phyloP scores from a whole-genome alignment of 2,888 invertebrate species.

The Crocallis elinguaria region DNA sequence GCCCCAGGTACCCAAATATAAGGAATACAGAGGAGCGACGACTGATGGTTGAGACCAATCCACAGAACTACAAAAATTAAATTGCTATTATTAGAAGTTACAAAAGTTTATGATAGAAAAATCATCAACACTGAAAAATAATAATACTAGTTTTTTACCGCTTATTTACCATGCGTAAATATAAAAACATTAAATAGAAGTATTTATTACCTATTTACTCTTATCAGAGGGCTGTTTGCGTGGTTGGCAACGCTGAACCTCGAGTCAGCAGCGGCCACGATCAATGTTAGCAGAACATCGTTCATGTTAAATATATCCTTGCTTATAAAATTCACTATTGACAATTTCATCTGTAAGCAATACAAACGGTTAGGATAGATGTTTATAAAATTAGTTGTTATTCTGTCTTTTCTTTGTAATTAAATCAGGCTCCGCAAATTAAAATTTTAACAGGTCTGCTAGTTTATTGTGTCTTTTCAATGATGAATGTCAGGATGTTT shows the following conservation, averaged over 20 bases:
- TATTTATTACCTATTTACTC: constrained; percentile 87
- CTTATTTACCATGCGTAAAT: not conserved
- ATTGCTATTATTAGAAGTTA: not conserved
- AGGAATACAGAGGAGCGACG: constrained; percentile 90
- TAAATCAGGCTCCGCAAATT: no score
- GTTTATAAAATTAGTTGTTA: no score
- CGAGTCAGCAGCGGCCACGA: constrained; percentile 95
- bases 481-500: no score
- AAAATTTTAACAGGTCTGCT: no score
- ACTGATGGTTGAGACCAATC: constrained; percentile 91
- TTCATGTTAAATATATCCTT: constrained; percentile 90
- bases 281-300: constrained; percentile 90
- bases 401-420: no score
- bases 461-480: no score
- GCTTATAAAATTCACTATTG: constrained; percentile 90
- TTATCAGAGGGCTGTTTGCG: constrained; percentile 93
- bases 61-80: constrained; percentile 83
- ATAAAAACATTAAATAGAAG: not conserved
- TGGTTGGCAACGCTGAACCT: constrained; percentile 94
- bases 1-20: constrained; percentile 90
- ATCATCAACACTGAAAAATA: no score
- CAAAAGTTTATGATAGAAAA: not conserved
- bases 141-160: no score
- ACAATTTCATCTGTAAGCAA: constrained; percentile 72
- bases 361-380: no score